Percentiles rank a stretch among this genome's conserved stretches.
Evolutionary conservation across 2,113 vertebrate genomes (phyloP).

Genomic region (Pollimyrus isidori): DNA sequence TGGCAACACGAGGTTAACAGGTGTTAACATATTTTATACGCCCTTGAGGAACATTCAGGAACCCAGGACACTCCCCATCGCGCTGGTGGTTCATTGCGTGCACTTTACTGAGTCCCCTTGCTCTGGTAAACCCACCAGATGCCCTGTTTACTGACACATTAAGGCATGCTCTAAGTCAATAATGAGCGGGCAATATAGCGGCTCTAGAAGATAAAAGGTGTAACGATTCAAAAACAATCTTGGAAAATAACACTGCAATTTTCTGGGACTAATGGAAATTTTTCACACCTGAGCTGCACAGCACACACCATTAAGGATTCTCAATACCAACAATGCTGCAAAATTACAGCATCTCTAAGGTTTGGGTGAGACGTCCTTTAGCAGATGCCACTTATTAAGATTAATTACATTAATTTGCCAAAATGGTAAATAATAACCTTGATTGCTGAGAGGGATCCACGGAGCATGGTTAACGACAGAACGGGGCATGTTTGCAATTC

Average conservation of each 20-base stretch:
- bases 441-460: background rate
- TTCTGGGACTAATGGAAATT: conserved; percentile 30
- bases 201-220: conserved; percentile 23
- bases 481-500: background rate
- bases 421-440: conserved; percentile 17
- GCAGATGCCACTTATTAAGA: conserved; percentile 12
- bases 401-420: conserved; percentile 29
- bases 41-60: background rate
- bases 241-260: conserved; percentile 33
- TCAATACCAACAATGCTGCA: conserved; percentile 15
- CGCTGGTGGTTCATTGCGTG: too few relatives aligned
- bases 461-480: background rate
- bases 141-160: conserved; percentile 16
- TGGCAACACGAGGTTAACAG: background rate
- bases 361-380: conserved; percentile 13
- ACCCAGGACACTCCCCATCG: background rate
- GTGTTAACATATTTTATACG: background rate
- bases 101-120: background rate
- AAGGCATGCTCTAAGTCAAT: conserved; percentile 24
- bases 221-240: conserved; percentile 35
- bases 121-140: background rate
- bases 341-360: conserved; percentile 20
- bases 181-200: conserved; percentile 13
- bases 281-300: conserved; percentile 30
- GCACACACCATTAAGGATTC: conserved; percentile 26